Base-by-base conservation (phyloP, 2,797 vertebrate species). In the Sebastes miniatus region DNA sequence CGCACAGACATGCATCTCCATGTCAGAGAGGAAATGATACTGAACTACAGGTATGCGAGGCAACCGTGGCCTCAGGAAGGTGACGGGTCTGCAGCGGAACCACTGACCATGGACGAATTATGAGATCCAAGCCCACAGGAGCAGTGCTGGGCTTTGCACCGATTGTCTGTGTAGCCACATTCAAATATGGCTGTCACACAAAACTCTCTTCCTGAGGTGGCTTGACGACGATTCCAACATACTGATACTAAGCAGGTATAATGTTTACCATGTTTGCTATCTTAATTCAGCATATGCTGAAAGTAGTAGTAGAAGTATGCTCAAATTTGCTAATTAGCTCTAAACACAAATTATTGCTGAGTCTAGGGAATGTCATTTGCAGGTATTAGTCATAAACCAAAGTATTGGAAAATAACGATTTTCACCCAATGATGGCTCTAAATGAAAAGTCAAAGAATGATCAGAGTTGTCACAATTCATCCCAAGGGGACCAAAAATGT, bases 1-100 rank as follows among this genome's bases (percentile, higher is more conserved):
- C 8, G 2, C 87, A 25, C 14, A 59, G 85, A 86, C 90, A 85
- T 73, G 82, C 69, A 77, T 88, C 84, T 80, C 71, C 27, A 64
- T 85, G 86, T 88, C 89, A 67, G 72, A 76, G 61, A 76, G 87
- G 83, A 87, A 89, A 85, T 70, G 73, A 92, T 89, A 89, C 89
- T 76, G 81, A 86, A 85, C 84, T 20, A 66, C 81, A 88, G 78
- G 80, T 80, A 80, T 79, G 76, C 25, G 3, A 36, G 65, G 80
- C 56, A 56, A 69, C 34, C 4, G 7, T 13, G 54, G 66, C 71
- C 68, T 82, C 50, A 14, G 65, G 73, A 65, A 27, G 31, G 69
- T 56, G 66, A 74, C 22, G 58, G 8, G 11, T 68, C 56, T 16
- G 18, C 61, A 47, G 59, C 3, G 22, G 61, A 63, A 31, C n/a